Evolutionary conservation across 2,113 vertebrate species (phyloP).

Genomic region (Ahaetulla prasina): DNA sequence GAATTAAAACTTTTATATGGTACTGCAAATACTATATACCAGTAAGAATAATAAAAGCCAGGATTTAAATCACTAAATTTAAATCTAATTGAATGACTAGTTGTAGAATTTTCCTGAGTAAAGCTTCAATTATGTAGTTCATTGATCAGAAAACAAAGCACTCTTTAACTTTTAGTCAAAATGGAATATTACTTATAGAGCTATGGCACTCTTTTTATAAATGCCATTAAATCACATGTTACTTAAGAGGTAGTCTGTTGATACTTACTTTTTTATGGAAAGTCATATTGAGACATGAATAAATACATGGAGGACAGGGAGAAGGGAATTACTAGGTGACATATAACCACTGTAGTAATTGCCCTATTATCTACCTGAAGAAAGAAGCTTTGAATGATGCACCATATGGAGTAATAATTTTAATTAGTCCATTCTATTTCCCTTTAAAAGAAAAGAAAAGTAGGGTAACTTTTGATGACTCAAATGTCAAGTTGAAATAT

Average conservation of each 20-base stretch:
- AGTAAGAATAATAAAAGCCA: background rate
- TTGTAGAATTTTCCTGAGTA: background rate
- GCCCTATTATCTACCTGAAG: constrained; percentile 29
- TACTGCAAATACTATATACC: background rate
- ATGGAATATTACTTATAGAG: constrained; percentile 7
- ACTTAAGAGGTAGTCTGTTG: background rate
- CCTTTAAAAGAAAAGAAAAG: constrained; percentile 40
- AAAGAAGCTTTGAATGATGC: background rate
- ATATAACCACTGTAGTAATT: constrained; percentile 12
- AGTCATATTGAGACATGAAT: background rate
- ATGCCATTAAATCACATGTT: background rate
- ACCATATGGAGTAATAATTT: constrained; percentile 36
- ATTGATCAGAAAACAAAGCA: background rate
- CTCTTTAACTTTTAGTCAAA: background rate
- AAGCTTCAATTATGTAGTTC: background rate
- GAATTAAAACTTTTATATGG: background rate
- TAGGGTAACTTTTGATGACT: constrained; percentile 25
- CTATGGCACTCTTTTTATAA: constrained; percentile 27
- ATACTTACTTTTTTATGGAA: background rate
- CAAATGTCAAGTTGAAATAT: constrained; percentile 48
- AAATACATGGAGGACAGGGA: background rate
- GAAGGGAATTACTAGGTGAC: background rate
- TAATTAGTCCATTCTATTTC: constrained; percentile 11
- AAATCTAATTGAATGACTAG: background rate
- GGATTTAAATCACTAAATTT: background rate